Evolutionary conservation across 2,113 vertebrate genomes (phyloP), one percentile per base, ranked within the genome.

Genomic region (Panthera tigris): DNA sequence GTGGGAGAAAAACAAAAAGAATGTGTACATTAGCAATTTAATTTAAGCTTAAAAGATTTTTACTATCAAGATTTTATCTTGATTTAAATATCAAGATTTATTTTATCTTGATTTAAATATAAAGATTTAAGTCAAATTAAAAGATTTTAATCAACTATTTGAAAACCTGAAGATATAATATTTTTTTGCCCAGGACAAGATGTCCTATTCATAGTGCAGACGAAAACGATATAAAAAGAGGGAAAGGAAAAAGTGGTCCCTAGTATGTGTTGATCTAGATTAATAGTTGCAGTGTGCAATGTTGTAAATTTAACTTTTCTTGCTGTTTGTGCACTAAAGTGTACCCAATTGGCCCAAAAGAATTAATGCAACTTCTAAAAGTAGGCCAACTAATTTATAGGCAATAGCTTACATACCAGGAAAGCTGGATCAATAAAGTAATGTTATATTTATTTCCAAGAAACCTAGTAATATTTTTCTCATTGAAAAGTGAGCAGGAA

Each of bases 321-420:
- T 90, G 93, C 88, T 94, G 74, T 90, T 92, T 87, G 93, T 92
- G 92, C 95, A 63, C 78, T 91, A 89, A 97, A 93, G 71, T 23
- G 86, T 82, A 85, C 89, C 89, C 92, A 84, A 36, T 23, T 39
- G 66, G 19, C 39, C 92, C 4, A 0, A 86, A 97, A 96, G 90
- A 97, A 97, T 89, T 97, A 89, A 93, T 80, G 89, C 68, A 96
- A 89, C 86, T 96, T 92, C 92, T 94, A 94, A 97, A 96, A 97
- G 89, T 82, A 92, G 73, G 90, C 52, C 86, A 97, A 89, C 83
- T 97, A 97, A 96, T 98, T 97, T 95, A 96, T 86, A 97, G 86
- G 92, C 96, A 89, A 96, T 94, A 93, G 21, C 68, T 96, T 92
- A 95, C 14, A 74, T 86, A 92, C 31, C 63, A 96, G 89, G 89